Base-by-base conservation (phyloP, 2,113 vertebrate species). In the Brachypodius melanocephalos region DNA sequence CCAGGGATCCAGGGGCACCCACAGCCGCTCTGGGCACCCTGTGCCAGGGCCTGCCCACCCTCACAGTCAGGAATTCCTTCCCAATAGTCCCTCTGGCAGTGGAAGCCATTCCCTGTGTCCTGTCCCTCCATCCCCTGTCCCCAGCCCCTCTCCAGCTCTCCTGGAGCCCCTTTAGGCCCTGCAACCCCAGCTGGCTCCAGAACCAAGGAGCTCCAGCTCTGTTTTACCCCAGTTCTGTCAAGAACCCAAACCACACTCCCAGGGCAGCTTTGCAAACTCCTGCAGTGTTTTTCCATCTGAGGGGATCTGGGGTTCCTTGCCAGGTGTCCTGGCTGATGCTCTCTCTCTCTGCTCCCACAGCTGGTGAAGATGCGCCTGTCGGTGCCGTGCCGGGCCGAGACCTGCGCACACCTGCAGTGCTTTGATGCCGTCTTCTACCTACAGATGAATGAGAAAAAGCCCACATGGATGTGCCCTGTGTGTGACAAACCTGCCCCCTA, bases 391-490 rank as follows among this genome's bases (percentile, higher is more conserved):
- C 98, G 99, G 52, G 99, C 99, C 1, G 98, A 99, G 97, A 99
- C 99, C 67, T 99, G 99, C 1, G 99, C 99, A 7, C 99, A 99
- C 85, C 98, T 99, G 85, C 99, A 99, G 98, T 99, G 99, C 98
- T 99, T 99, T 95, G 99, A 99, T 22, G 99, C 99, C 0, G 99
- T 99, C 92, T 99, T 99, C 98, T 99, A 99, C 97, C 98, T 99
- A 95, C 99, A 99, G 98, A 99, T 99, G 99, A 99, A 99, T 5
- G 99, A 99, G 96, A 99, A 99, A 97, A 99, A 99, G 86, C 99
- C 99, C 89, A 99, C 99, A 1, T 99, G 99, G 99, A 99, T 98
- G 96, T 99, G 99, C 75, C 99, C 99, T 0, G 99, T 99, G 78
- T 99, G 99, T 25, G 99, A 99, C 97, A 99, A 99, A 93, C 99